phyloP scores from a whole-genome alignment of 1,140 invertebrate genomes.

The Psilanteris sp. region DNA sequence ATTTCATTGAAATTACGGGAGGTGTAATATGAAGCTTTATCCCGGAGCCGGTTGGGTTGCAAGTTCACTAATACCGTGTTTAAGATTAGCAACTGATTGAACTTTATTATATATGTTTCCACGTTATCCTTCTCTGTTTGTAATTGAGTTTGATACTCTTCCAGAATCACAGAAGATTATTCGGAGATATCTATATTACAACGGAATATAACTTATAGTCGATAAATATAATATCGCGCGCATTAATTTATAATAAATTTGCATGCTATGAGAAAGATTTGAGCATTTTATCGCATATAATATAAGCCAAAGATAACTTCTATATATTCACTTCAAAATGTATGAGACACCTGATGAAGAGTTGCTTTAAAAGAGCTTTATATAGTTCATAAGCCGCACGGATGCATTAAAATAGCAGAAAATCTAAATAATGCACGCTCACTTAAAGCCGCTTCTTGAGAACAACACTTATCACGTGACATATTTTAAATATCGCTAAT shows the following conservation, averaged over 20 bases:
- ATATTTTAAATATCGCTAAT: slow-evolving; percentile 22
- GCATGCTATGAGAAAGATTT: slow-evolving; percentile 3
- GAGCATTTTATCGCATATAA: slow-evolving; percentile 13
- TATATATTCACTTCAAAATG: slow-evolving; percentile 32
- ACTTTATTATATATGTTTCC: no score
- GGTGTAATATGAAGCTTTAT: no score
- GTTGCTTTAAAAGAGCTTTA: slow-evolving; percentile 33
- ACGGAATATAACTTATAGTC: slow-evolving; percentile 7
- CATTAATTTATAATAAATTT: slow-evolving; percentile 15
- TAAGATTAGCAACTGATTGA: no score
- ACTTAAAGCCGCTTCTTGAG: slow-evolving; percentile 12
- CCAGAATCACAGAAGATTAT: not conserved
- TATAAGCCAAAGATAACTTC: slow-evolving; percentile 13
- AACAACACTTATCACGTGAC: slow-evolving; percentile 8
- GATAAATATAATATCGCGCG: slow-evolving; percentile 7
- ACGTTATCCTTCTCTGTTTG: no score
- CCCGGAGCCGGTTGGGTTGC: no score
- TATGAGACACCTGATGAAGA: slow-evolving; percentile 36
- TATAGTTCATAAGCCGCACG: slow-evolving; percentile 7
- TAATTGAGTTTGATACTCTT: no score
- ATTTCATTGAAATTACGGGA: no score
- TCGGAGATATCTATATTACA: not conserved
- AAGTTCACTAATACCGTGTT: no score
- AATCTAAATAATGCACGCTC: slow-evolving; percentile 27
- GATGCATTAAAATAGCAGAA: slow-evolving; percentile 21